Evolutionary conservation across 2,113 vertebrate genomes (phyloP), one percentile per base, ranked within the genome.

Genomic region (Oplegnathus fasciatus): DNA sequence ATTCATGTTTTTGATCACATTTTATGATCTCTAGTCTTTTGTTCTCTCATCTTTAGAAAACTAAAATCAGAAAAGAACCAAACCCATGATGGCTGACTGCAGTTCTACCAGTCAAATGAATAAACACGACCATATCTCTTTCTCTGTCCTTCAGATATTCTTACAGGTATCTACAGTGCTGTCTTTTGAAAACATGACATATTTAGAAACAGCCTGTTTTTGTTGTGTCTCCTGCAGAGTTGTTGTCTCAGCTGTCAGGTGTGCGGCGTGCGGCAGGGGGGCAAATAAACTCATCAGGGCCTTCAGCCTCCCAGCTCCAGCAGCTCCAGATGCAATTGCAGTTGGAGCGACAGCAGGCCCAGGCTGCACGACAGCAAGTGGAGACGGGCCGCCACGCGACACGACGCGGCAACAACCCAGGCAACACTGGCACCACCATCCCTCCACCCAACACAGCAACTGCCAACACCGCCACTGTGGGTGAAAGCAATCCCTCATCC

Each of bases 281-380:
- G 80, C 98, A 99, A 91, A 97, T 99, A 64, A 99, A 98, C 93
- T 99, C 98, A 20, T 97, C 98, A 15, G 98, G 98, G 88, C 98
- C 98, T 68, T 99, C 98, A 9, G 98, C 98, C 62, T 99, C 98
- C 42, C 98, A 99, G 91, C 96, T 99, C 91, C 98, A 99, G 92
- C 98, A 99, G 91, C 95, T 99, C 93, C 98, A 99, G 95, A 99
- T 99, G 98, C 98, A 99, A 89, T 96, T 99, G 95, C 98, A 99
- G 96, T 85, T 99, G 70, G 98, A 99, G 85, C 91, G 98, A 52
- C 98, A 99, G 68, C 98, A 99, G 61, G 98, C 98, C 0, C 98
- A 99, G 94, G 98, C 98, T 0, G 98, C 98, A 0, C 96, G 98
- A 15, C 98, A 99, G 85, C 98, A 99, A 46, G 96, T 98, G 95